Evolutionary conservation across 2,888 invertebrate species (phyloP).

Genomic region (Aethes cnicana): DNA sequence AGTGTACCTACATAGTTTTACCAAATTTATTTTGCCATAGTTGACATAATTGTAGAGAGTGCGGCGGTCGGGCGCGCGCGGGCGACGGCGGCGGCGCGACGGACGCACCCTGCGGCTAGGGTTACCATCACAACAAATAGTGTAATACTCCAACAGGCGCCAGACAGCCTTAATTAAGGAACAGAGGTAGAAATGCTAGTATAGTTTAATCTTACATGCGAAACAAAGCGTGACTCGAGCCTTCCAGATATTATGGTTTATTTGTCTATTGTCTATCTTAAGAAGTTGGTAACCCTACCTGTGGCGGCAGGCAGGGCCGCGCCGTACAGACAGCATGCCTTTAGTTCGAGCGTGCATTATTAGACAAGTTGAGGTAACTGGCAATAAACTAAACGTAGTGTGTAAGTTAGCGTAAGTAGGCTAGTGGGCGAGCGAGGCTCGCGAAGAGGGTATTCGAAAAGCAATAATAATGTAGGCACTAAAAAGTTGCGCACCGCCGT

Average conservation of each 20-base stretch:
- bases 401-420: slow-evolving; percentile 66
- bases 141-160: slow-evolving; percentile 16
- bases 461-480: slow-evolving; percentile 81
- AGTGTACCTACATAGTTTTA: no score
- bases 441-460: slow-evolving; percentile 81
- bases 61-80: slow-evolving; percentile 34
- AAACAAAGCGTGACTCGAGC: slow-evolving; percentile 9
- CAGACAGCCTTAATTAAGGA: slow-evolving; percentile 26
- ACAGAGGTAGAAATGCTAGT: slow-evolving; percentile 24
- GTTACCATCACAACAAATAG: slow-evolving; percentile 22
- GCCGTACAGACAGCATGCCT: slow-evolving; percentile 65
- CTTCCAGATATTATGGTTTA: slow-evolving; percentile 14
- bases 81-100: slow-evolving; percentile 36
- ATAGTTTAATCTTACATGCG: slow-evolving; percentile 18
- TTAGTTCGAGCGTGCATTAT: slow-evolving; percentile 68
- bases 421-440: slow-evolving; percentile 71
- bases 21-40: neutral
- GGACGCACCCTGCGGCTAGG: slow-evolving; percentile 45
- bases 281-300: slow-evolving; percentile 31
- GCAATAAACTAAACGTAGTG: slow-evolving; percentile 73
- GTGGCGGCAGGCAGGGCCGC: slow-evolving; percentile 50
- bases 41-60: neutral
- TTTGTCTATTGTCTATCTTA: slow-evolving; percentile 16
- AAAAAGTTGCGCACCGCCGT: slow-evolving; percentile 75
- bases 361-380: slow-evolving; percentile 71